These are phyloP conservation scores for Caerostris extrusa DNA, from an alignment of 1,140 invertebrate species.

Conservation along the genomic window DNA sequence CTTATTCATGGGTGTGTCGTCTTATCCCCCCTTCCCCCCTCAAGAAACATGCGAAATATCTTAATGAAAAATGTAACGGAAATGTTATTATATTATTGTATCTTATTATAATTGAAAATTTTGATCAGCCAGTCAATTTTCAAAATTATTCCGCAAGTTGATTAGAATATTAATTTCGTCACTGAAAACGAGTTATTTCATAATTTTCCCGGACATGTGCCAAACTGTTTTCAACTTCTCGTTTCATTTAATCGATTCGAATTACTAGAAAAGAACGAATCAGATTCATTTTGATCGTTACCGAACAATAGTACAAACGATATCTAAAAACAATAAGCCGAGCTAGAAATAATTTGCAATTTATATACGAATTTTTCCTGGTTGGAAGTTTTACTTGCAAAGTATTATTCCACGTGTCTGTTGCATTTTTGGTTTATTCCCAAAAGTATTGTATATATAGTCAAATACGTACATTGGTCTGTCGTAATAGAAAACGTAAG, in stretches of 20 bases:
- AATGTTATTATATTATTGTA: too few species aligned
- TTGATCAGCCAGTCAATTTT: too few species aligned
- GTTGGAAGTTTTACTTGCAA: background rate
- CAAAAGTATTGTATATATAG: background rate
- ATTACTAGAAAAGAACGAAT: background rate
- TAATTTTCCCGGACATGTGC: background rate
- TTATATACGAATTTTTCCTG: slow-evolving; percentile 9
- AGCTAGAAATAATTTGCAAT: background rate
- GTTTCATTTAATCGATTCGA: background rate
- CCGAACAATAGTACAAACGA: background rate
- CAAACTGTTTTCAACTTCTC: background rate
- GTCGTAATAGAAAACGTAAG: background rate
- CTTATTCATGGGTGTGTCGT: too few species aligned
- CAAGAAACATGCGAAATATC: too few species aligned
- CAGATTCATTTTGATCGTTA: background rate
- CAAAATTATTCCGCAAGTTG: too few species aligned
- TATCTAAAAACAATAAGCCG: background rate
- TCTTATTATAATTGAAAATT: too few species aligned
- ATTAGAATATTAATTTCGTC: too few species aligned
- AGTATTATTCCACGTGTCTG: background rate
- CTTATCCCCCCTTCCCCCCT: too few species aligned
- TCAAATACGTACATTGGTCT: background rate
- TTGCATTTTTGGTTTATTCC: background rate
- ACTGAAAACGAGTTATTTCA: too few species aligned
- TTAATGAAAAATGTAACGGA: too few species aligned